Percentiles rank a stretch among this genome's conserved stretches.
These are phyloP conservation scores for Ligdia adustata DNA, from an alignment of 2,888 invertebrate species.

Conservation along the genomic window DNA sequence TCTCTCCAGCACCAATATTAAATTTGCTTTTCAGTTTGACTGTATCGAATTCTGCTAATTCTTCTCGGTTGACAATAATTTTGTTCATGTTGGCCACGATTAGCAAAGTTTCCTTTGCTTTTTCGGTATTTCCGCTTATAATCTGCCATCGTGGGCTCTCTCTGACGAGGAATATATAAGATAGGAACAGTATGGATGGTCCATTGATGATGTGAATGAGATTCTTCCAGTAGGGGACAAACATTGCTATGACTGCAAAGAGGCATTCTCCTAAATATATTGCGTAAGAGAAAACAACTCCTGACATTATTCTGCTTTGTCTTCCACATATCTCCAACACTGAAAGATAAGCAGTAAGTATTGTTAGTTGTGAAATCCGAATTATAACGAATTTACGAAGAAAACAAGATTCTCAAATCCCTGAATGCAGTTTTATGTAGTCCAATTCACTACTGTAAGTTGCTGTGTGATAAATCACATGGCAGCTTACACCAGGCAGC, in stretches of 20 bases:
- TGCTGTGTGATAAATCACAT: too few species aligned
- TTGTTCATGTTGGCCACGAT: conserved; percentile 58
- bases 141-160: conserved; percentile 74
- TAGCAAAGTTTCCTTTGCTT: conserved; percentile 55
- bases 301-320: conserved; percentile 57
- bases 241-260: conserved; percentile 64
- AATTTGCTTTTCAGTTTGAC: conserved; percentile 54
- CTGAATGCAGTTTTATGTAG: too few species aligned
- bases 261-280: conserved; percentile 63
- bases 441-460: too few species aligned
- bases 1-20: conserved; percentile 52
- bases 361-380: not conserved
- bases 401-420: too few species aligned
- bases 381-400: too few species aligned
- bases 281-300: conserved; percentile 61
- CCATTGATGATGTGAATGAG: conserved; percentile 61
- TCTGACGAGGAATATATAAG: conserved; percentile 50
- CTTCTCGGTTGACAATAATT: conserved; percentile 51
- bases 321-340: conserved; percentile 67
- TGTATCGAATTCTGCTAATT: conserved; percentile 51
- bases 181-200: conserved; percentile 57
- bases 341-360: conserved; percentile 41
- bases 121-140: conserved; percentile 57
- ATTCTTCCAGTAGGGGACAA: conserved; percentile 64
- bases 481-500: too few species aligned